These are phyloP conservation scores for Silurus aristotelis DNA, from an alignment of 2,797 vertebrate genomes.

Conservation along the genomic window DNA sequence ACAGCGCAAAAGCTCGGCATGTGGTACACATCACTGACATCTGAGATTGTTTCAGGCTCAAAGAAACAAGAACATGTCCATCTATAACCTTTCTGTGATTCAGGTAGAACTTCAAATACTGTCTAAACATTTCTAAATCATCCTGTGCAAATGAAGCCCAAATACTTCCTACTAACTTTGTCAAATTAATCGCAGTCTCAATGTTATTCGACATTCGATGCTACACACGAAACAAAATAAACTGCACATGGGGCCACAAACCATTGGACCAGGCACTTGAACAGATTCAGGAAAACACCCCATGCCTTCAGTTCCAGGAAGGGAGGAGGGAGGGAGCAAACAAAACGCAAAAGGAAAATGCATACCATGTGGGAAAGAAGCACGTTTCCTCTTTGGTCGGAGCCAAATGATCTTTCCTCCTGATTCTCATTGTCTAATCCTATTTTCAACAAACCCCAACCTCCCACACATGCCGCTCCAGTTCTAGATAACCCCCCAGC, in stretches of 20 bases:
- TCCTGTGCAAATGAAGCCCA: constrained; percentile 20
- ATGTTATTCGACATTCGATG: constrained; percentile 16
- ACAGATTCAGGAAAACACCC: constrained; percentile 41
- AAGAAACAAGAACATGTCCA: constrained; percentile 20
- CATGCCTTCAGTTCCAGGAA: constrained; percentile 47
- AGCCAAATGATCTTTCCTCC: constrained; percentile 8
- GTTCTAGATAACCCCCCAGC: constrained; percentile 4
- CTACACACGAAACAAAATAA: constrained; percentile 17
- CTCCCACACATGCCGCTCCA: neutral
- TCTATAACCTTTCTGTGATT: constrained; percentile 13
- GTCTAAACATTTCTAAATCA: constrained; percentile 43
- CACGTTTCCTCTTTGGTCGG: constrained; percentile 19
- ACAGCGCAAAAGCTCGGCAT: constrained; percentile 26
- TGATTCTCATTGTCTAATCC: constrained; percentile 8
- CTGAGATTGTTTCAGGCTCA: constrained; percentile 21
- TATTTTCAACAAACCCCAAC: constrained; percentile 36
- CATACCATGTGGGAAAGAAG: constrained; percentile 35
- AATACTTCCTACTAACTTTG: neutral
- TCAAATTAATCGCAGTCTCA: neutral
- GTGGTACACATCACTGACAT: constrained; percentile 34
- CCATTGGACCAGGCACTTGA: constrained; percentile 31
- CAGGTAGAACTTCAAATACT: neutral
- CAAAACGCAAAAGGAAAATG: constrained; percentile 41
- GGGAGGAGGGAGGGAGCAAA: constrained; percentile 34
- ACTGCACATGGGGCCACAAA: constrained; percentile 10